Evolutionary conservation across 2,113 vertebrate species (phyloP), one percentile per base, ranked within the genome.

Genomic region (Melanerpes formicivorus): DNA sequence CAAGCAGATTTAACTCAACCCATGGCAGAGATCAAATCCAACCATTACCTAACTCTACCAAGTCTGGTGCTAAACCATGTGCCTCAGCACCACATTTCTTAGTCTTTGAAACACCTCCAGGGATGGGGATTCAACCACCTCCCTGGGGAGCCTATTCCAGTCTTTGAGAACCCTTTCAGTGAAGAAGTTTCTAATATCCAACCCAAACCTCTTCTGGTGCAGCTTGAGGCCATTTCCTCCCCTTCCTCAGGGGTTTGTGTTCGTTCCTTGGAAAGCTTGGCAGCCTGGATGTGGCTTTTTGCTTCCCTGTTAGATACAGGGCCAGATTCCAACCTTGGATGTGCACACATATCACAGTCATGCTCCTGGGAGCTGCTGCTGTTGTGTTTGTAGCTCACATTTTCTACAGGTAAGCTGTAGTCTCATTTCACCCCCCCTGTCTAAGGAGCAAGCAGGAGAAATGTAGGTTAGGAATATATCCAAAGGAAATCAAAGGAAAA

Each of bases 381-480:
- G 19, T 54, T 71, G 25, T 37, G 34, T 46, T 81, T 84, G n/a
- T 52, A 55, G 2, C 9, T 88, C 21, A 37, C 3, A 1, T 50
- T 88, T 90, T 55, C 66, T 76, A 8, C 19, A 46, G 3, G 34
- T 76, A 11, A 71, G 11, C 19, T 75, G 32, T 12, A 34, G 62
- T 65, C 40, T 83, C 29, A 10, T 69, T 75, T 30, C 22, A 40
- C 9, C 14, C 48, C 83, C 12, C 34, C 40, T 78, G 71, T n/a
- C 40, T 7, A 23, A 54, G 23, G 23, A 54, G 23, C 52, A 62
- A 75, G 23, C 3, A 84, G 17, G 29, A 63, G 30, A 26, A 58
- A 30, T 27, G 40, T 0, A 0, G n/a, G 4, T 75, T 78, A 44
- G n/a, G 84, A 52, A 67, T 17, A 10, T 18, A 1, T 34, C 55